A percentile compares a stretch with the other conserved stretches of the same genome.
Conservation (phyloP, 2,888 invertebrate genomes). For the Phlogophora meticulosa region DNA sequence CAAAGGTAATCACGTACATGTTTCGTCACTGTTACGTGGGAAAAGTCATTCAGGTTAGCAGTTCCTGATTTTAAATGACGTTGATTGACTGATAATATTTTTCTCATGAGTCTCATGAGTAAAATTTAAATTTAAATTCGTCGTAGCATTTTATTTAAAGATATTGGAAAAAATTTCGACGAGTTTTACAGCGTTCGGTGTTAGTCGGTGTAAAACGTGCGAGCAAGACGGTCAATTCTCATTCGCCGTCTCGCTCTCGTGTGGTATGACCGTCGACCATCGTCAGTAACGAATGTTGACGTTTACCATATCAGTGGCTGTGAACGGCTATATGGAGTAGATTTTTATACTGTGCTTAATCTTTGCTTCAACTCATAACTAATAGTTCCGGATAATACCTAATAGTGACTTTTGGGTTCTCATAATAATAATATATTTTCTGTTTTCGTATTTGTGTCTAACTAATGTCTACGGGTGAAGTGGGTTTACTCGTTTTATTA, state of each 20-base stretch:
- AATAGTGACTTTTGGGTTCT: constrained; percentile 48
- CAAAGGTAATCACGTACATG: background rate
- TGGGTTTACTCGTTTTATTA: constrained; percentile 29
- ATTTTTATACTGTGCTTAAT: constrained; percentile 44
- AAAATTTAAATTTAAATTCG: no score
- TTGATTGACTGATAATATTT: background rate
- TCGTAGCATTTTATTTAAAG: background rate
- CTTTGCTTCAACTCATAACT: constrained; percentile 58
- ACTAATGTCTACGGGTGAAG: constrained; percentile 30
- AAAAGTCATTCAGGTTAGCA: background rate
- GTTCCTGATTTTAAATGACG: background rate
- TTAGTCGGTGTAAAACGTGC: background rate
- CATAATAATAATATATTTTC: constrained; percentile 37
- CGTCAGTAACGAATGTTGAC: background rate
- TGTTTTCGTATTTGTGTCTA: constrained; percentile 53
- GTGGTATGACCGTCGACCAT: background rate
- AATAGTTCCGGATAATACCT: constrained; percentile 33
- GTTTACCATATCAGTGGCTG: background rate
- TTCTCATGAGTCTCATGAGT: background rate
- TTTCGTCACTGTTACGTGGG: background rate
- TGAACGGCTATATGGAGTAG: constrained; percentile 46
- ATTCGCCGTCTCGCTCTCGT: background rate
- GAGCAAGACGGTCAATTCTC: background rate
- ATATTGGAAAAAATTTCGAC: no score
- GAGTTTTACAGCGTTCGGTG: background rate